Evolutionary conservation across 2,797 vertebrate genomes (phyloP), one percentile per base, ranked within the genome.

Genomic region (Dendrocincla tyrannina): DNA sequence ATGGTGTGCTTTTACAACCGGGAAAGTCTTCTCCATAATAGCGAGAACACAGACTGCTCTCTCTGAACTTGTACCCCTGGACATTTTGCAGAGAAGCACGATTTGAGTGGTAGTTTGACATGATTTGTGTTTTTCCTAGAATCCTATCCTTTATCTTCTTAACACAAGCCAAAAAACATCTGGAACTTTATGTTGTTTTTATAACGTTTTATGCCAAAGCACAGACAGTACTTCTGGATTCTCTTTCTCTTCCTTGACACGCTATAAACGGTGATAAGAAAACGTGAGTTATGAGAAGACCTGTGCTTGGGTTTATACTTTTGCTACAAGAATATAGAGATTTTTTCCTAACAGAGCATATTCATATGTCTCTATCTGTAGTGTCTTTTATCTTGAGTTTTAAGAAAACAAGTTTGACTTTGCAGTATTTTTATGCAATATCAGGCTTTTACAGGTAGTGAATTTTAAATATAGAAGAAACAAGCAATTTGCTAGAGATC

Each of bases 151-250:
- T 95, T 89, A 82, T 77, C 47, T 79, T 64, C 60, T 77, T 74
- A 95, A 93, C 39, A 83, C 22, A 60, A 79, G 75, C 42, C 41
- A 89, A 94, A 93, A 95, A 74, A 44, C 47, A 63, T 56, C 53
- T 83, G 87, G 35, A 96, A 89, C 30, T 95, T 85, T 39, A 77
- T 70, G 33, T 44, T 85, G 35, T 50, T 95, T 96, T 91, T 58
- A 13, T 60, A 94, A 88, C 2, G 4, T 35, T 93, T 95, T 58
- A 92, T 64, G 76, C 68, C 49, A 84, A 95, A 94, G 55, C 39
- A 85, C 74, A 89, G 70, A 86, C 39, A 88, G 47, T 59, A 73
- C 47, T 94, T 68, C 53, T 69, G 67, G 46, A 89, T 79, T 70
- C 56, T 88, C 93, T 53, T 94, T 56, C 52, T 73, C 74, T 80